Evolutionary conservation across 2,113 vertebrate genomes (phyloP).

Genomic region (Leucopsar rothschildi): DNA sequence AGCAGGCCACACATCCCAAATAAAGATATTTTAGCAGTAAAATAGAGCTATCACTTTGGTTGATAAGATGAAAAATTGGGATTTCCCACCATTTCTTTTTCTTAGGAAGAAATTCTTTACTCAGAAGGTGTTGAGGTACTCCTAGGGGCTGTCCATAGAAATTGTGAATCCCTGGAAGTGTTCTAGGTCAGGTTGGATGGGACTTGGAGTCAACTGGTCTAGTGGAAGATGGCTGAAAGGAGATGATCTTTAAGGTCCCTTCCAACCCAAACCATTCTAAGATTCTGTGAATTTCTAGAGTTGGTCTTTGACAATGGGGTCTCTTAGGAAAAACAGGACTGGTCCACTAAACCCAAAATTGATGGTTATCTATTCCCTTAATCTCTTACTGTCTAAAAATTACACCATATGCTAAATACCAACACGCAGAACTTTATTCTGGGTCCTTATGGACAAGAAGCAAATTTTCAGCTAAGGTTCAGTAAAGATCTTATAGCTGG

Average conservation of each 20-base stretch:
- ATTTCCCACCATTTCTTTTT: neutral
- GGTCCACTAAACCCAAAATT: neutral
- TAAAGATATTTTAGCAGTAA: neutral
- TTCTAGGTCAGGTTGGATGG: neutral
- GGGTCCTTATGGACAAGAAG: neutral
- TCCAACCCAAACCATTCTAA: neutral
- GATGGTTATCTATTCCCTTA: neutral
- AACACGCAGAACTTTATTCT: neutral
- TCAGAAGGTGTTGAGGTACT: neutral
- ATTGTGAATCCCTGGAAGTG: neutral
- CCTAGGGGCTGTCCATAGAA: neutral
- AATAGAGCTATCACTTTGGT: neutral
- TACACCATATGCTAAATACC: neutral
- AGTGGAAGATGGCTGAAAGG: neutral
- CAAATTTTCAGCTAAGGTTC: conserved; percentile 26
- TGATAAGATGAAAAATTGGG: neutral
- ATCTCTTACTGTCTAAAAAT: neutral
- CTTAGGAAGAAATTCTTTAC: neutral
- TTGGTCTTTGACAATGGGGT: neutral
- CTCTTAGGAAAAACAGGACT: neutral
- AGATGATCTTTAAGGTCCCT: neutral
- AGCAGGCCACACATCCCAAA: neutral
- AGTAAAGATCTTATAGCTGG: neutral
- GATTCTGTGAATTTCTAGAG: neutral
- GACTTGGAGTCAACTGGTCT: neutral